Base-by-base conservation (phyloP, 2,888 invertebrate species). In the Lypha dubia region DNA sequence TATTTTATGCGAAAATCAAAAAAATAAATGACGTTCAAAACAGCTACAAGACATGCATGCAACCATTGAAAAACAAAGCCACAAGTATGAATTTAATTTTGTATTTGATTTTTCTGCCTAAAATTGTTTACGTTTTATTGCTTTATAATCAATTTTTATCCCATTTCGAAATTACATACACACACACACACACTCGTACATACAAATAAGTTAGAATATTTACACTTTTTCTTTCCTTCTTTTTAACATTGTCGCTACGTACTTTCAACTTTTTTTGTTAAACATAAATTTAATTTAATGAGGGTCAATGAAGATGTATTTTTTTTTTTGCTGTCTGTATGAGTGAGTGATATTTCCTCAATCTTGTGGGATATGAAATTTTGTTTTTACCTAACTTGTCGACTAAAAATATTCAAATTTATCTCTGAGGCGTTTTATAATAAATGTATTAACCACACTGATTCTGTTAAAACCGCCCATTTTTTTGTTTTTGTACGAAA, bases 141-240 rank as follows among this genome's bases (percentile, higher is more conserved):
- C 68, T 81, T 81, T 81, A 70, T 81, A 75, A 81, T 81, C 74
- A 81, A 75, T 75, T 81, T 68, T 75, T 81, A 41, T 75, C 41
- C 53, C 46, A 81, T 75, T 80, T 75, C 63, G 2, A 9, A 56
- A 70, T 56, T 70, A 28, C 13, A 9, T n/a, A n/a, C n/a, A n/a
- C n/a, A n/a, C n/a, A n/a, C n/a, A n/a, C n/a, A n/a, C n/a, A n/a
- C n/a, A n/a, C n/a, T n/a, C n/a, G n/a, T n/a, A n/a, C n/a, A n/a
- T 51, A 51, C 44, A 51, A 22, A 51, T 35, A 35, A 35, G 51
- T 49, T 49, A 1, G 20, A 28, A 13, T 65, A 46, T 46, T 9
- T 49, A 65, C 9, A 32, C 8, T 35, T 51, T n/a, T 24, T 41
- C 35, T 28, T 11, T 35, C 32, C n/a, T n/a, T n/a, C n/a, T n/a